Base-by-base conservation (phyloP, 1,140 invertebrate species). In the Procambarus clarkii region DNA sequence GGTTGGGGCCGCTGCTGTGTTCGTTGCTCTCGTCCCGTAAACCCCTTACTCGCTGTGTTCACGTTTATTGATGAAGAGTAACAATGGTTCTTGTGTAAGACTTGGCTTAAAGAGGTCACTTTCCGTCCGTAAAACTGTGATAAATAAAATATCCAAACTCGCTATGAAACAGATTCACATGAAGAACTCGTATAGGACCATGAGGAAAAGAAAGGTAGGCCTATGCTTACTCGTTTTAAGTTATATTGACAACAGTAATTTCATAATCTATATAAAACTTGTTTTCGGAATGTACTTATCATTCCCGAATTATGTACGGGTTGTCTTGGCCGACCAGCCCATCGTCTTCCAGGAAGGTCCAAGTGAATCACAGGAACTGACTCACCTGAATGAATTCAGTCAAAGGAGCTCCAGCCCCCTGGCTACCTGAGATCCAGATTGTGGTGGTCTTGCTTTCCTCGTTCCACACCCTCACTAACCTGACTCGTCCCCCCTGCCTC, bases 151-250 rank as follows among this genome's bases (percentile, higher is more conserved):
- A 9, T 34, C n/a, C 4, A 74, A 5, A 74, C 69, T 34, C 69
- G 11, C 69, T 34, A 74, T 74, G 69, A 74, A 74, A 74, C 69
- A 74, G 69, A 74, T 74, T 18, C 71, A 78, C 13, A 83, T 89
- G 87, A 89, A 89, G 80, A 81, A 89, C n/a, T 89, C 87, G 2
- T 89, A 89, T 60, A 81, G 79, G 45, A 89, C 87, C 13, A 81
- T 89, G 79, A 81, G 87, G 50, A 89, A 83, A 60, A 82, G 87
- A 82, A 81, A 76, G 87, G 87, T 89, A 79, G 50, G 87, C 48
- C 4, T 54, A 13, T 5, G 34, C 34, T 34, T 54, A 8, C 50
- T 54, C 50, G 8, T 54, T 1, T 54, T 54, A 54, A 54, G 50
- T 5, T 54, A 34, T 34, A 34, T 34, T 34, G 34, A 34, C 34